Conservation (phyloP, 2,888 invertebrate genomes). For the Dromius quadrimaculatus region DNA sequence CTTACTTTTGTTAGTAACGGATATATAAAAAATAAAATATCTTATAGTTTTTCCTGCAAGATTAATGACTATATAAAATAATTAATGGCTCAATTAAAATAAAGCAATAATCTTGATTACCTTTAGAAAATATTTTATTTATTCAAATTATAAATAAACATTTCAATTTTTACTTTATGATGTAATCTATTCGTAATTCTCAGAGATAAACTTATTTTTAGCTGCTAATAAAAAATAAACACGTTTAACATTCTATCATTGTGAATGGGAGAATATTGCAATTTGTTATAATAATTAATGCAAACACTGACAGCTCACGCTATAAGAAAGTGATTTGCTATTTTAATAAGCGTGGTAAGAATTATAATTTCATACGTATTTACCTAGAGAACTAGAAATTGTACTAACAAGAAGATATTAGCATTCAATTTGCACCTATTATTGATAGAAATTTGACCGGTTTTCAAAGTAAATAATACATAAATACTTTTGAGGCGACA, state of each 20-base stretch:
- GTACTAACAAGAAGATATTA: conserved; percentile 2
- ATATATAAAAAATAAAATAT: conserved; percentile 4
- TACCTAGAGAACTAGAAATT: background rate
- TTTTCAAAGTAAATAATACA: no score
- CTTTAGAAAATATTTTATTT: conserved; percentile 30
- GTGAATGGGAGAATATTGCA: conserved; percentile 17
- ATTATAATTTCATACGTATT: background rate
- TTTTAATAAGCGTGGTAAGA: conserved; percentile 1
- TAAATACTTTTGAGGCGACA: no score
- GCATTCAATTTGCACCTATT: background rate
- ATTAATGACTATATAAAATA: conserved; percentile 34
- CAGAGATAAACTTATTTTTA: conserved; percentile 25
- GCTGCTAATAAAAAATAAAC: conserved; percentile 22
- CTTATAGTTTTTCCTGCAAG: conserved; percentile 5
- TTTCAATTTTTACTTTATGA: conserved; percentile 23
- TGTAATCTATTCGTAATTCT: conserved; percentile 5
- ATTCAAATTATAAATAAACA: conserved; percentile 14
- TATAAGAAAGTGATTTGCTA: conserved; percentile 8
- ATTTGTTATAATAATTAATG: conserved; percentile 27
- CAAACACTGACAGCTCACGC: conserved; percentile 4
- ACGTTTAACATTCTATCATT: conserved; percentile 17
- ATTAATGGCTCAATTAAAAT: conserved; percentile 40
- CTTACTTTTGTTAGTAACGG: conserved; percentile 1
- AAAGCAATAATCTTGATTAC: conserved; percentile 25
- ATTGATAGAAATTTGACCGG: no score